A percentile compares a stretch with the other conserved stretches of the same genome.
Evolutionary conservation across 37 sponge, comb jelly and placozoan species (phyloP).

Genomic region (Ephydatia muelleri): DNA sequence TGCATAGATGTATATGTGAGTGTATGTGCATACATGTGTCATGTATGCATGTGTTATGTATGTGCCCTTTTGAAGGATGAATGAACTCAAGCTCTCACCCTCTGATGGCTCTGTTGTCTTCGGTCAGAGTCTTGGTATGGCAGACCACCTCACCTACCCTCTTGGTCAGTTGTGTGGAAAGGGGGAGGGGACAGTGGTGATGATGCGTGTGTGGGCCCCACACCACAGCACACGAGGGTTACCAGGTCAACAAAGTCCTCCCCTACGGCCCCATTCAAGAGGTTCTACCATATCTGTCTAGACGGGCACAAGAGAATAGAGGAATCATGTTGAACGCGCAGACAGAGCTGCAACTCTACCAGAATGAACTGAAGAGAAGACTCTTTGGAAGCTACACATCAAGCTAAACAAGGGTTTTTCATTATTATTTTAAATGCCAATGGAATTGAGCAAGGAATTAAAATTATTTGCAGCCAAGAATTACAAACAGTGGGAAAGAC

Average conservation of each 20-base stretch:
- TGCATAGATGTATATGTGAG: too few species aligned
- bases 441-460: too few species aligned
- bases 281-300: constrained; percentile 78
- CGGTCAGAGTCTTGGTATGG: constrained; percentile 93
- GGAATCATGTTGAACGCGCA: constrained; percentile 60
- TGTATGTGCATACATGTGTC: too few species aligned
- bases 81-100: constrained; percentile 33
- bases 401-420: too few species aligned
- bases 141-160: constrained; percentile 77
- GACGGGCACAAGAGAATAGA: constrained; percentile 86
- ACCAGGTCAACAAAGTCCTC: constrained; percentile 67
- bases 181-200: not conserved
- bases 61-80: constrained; percentile 15
- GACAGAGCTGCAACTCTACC: constrained; percentile 58
- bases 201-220: not conserved
- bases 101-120: constrained; percentile 65
- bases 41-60: too few species aligned
- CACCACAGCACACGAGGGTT: constrained; percentile 62
- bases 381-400: not conserved
- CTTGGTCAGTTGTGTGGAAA: constrained; percentile 47
- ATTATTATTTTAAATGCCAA: too few species aligned
- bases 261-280: constrained; percentile 82
- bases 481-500: constrained; percentile 44
- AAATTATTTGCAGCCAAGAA: constrained; percentile 30
- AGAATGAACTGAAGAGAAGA: constrained; percentile 68